Base-by-base conservation (phyloP, 2,113 vertebrate genomes). In the Serilophus lunatus region DNA sequence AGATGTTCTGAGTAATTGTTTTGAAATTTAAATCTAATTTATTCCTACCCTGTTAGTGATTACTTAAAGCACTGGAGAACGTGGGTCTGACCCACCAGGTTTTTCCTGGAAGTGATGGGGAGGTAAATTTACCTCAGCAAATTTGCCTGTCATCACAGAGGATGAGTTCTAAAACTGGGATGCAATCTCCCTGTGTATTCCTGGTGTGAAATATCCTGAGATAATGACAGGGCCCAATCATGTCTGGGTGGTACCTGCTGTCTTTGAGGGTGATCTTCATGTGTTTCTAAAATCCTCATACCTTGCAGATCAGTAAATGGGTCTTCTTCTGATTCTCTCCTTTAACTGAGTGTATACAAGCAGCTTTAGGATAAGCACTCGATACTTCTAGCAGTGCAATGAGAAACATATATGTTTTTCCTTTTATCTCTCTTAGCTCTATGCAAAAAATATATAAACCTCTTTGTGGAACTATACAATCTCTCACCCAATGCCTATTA, bases 241-340 rank as follows among this genome's bases (percentile, higher is more conserved):
- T 45, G 7, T 35, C 42, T 50, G 6, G 17, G 7, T 63, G 51
- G 25, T 35, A 63, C 35, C 20, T 86, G 20, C 38, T 50, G 3
- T 36, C 3, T 0, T 54, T 0, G 0, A 59, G 29, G 5, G 8
- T 56, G 18, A 31, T 36, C 14, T 54, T 31, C 7, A 4, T 40
- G 40, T 60, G 22, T 45, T 83, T 60, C 38, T 83, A 29, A 54
- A 80, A n/a, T 4, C 5, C 10, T 3, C 10, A 13, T 0, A 4
- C 6, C 26, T 57, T 42, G 26, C 13, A 44, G 57, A 31, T 60
- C 50, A 33, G 7, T 50, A 50, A 45, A 38, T 24, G 7, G 8
- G 14, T 80, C 53, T 18, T 92, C 29, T 50, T 71, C 44, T 75
- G 11, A 4, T 68, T 87, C 24, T 82, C 10, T 84, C 6, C 36